These are phyloP conservation scores for Amiota communis DNA, from an alignment of 2,888 invertebrate species.

Conservation along the genomic window DNA sequence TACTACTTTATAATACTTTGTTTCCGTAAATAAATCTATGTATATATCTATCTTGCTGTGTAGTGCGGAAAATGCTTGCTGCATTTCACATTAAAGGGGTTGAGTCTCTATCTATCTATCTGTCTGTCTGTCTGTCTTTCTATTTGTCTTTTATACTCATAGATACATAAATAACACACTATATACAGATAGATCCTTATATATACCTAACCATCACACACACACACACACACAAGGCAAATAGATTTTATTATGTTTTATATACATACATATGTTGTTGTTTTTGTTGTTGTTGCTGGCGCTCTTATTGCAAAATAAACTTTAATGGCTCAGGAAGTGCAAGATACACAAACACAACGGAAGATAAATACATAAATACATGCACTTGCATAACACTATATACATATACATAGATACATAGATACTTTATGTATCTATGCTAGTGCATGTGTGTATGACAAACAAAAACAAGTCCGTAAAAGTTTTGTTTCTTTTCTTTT, in stretches of 20 bases:
- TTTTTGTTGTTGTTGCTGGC: too few relatives aligned
- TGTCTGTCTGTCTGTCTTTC: neutral
- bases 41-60: too few relatives aligned
- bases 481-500: neutral
- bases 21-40: too few relatives aligned
- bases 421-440: constrained; percentile 7
- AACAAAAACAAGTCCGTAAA: constrained; percentile 9
- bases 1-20: too few relatives aligned
- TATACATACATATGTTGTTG: neutral
- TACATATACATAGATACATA: neutral
- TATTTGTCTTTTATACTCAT: neutral
- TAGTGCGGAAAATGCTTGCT: too few relatives aligned
- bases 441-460: neutral
- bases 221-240: neutral
- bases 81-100: too few relatives aligned
- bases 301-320: constrained; percentile 11
- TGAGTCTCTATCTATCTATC: neutral
- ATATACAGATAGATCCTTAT: neutral
- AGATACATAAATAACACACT: constrained; percentile 1
- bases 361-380: too few relatives aligned
- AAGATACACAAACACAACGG: neutral
- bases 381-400: neutral
- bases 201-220: too few relatives aligned
- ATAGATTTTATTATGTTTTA: neutral
- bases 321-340: constrained; percentile 12